Evolutionary conservation across 2,888 invertebrate species (phyloP).

Genomic region (Syrista parreyssii): DNA sequence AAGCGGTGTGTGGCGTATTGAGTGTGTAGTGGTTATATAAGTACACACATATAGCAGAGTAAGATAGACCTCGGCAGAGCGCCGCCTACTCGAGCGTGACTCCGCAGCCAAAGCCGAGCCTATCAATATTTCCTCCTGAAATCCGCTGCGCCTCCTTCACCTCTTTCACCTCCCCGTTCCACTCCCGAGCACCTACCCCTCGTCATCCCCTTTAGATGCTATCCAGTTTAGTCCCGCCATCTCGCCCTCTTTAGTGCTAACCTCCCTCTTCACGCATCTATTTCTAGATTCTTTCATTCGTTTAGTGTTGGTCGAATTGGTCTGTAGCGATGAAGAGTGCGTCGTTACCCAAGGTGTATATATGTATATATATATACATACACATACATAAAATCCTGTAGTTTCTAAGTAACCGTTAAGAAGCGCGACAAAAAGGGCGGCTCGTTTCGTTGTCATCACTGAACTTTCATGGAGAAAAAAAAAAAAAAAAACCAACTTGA

Average conservation of each 20-base stretch:
- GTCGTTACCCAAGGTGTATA: not conserved
- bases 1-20: not conserved
- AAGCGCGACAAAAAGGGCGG: not conserved
- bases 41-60: constrained; percentile 20
- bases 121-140: constrained; percentile 64
- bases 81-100: constrained; percentile 64
- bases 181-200: constrained; percentile 2
- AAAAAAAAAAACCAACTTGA: not conserved
- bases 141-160: constrained; percentile 39
- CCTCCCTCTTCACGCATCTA: constrained; percentile 6
- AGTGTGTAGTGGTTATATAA: not conserved
- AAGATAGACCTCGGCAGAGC: constrained; percentile 56
- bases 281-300: not conserved
- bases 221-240: constrained; percentile 18
- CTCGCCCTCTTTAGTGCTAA: constrained; percentile 4
- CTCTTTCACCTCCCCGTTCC: constrained; percentile 17
- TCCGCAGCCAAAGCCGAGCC: constrained; percentile 63
- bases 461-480: not conserved
- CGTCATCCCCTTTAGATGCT: constrained; percentile 17
- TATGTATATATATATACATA: too few relatives aligned
- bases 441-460: not conserved
- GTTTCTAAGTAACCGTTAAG: not conserved
- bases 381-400: not conserved
- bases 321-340: not conserved
- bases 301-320: not conserved